Evolutionary conservation across 2,888 invertebrate species (phyloP).

Genomic region (Hemistola chrysoprasaria): DNA sequence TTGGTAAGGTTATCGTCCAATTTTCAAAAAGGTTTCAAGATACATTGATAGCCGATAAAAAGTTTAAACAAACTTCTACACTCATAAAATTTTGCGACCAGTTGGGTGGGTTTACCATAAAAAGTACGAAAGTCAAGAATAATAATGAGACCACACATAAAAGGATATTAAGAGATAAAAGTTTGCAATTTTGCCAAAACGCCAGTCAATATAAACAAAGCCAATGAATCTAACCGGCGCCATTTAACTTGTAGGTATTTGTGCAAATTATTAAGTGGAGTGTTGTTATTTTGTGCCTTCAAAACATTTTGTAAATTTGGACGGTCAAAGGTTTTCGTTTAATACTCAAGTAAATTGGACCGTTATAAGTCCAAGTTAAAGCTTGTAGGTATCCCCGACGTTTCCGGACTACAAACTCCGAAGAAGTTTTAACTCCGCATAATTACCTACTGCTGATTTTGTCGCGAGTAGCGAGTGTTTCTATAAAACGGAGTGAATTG

Average conservation of each 20-base stretch:
- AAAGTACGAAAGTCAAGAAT: slow-evolving; percentile 31
- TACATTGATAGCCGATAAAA: slow-evolving; percentile 60
- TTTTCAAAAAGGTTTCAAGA: no score
- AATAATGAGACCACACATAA: slow-evolving; percentile 27
- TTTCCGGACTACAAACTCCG: slow-evolving; percentile 31
- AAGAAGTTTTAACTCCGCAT: slow-evolving; percentile 43
- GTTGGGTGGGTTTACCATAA: slow-evolving; percentile 32
- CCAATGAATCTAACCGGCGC: slow-evolving; percentile 23
- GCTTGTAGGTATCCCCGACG: slow-evolving; percentile 17
- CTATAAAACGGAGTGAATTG: slow-evolving; percentile 42
- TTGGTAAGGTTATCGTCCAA: slow-evolving; percentile 35
- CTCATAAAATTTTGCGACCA: slow-evolving; percentile 41
- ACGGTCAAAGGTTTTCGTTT: slow-evolving; percentile 14
- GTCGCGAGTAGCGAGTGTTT: slow-evolving; percentile 33
- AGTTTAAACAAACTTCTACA: slow-evolving; percentile 52
- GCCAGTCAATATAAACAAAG: slow-evolving; percentile 22
- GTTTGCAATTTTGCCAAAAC: slow-evolving; percentile 26
- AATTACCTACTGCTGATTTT: slow-evolving; percentile 46
- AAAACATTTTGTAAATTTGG: slow-evolving; percentile 13
- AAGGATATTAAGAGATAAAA: slow-evolving; percentile 25
- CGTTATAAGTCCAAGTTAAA: slow-evolving; percentile 7
- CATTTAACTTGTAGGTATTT: slow-evolving; percentile 22
- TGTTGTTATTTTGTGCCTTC: slow-evolving; percentile 15
- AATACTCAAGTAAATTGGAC: slow-evolving; percentile 3
- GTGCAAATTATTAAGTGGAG: slow-evolving; percentile 19